Evolutionary conservation across 2,888 invertebrate species (phyloP), one percentile per base, ranked within the genome.

Genomic region (Aphidius colemani): DNA sequence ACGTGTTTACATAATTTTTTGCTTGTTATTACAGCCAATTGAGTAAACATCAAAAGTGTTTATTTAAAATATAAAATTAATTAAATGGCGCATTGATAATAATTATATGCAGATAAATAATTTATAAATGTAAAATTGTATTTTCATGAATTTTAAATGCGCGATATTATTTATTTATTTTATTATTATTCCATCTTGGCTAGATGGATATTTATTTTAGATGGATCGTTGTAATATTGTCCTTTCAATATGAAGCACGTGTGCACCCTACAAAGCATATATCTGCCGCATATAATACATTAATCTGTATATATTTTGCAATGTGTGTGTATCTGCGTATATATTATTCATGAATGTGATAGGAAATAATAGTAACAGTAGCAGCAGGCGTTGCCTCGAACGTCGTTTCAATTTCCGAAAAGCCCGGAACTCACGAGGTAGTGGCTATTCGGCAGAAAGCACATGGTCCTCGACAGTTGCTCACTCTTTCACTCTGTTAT

Each of bases 331-430:
- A 9, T 50, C 1, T 13, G 8, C 7, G 9, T 18, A 13, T n/a
- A 18, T 50, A 50, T 50, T 55, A 10, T 55, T 55, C 43, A 41
- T 11, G n/a, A 11, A 13, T 39, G n/a, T 30, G 11, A 11, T 11
- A n/a, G 30, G 39, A n/a, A 10, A 18, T 18, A 18, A 18, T 18
- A 18, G 13, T 18, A 18, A 18, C 13, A 39, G 57, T 39, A 30
- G 46, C 39, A 50, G 44, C 30, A 43, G 56, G 53, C 59, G 53
- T 53, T 48, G 55, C 49, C 56, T 43, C 45, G 59, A 39, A 63
- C 45, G 63, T 64, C 56, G 56, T 56, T 60, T 64, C 64, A 64
- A 64, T 64, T 64, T 64, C 60, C 60, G 56, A 56, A 64, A 64
- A 50, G 60, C 30, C 30, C 55, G 59, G 44, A 60, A 64, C 50